A percentile compares a stretch with the other conserved stretches of the same genome.
Evolutionary conservation across 2,797 vertebrate species (phyloP).

Genomic region (Protonibea diacanthus): DNA sequence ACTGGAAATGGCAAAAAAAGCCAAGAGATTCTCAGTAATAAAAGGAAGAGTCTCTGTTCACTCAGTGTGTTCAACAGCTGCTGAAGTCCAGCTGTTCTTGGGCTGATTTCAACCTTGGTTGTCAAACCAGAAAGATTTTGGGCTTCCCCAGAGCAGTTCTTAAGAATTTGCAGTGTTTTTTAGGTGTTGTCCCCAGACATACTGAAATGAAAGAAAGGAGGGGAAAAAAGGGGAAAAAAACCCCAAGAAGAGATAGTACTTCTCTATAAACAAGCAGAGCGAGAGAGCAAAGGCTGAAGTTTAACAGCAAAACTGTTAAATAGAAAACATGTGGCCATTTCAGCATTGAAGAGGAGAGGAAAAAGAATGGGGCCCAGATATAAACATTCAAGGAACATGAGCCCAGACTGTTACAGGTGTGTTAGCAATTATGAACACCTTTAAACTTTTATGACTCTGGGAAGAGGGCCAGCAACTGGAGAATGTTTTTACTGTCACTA

Average conservation of each 20-base stretch:
- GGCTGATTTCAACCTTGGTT: conserved; percentile 51
- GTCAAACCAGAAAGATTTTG: conserved; percentile 49
- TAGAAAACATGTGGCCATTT: conserved; percentile 79
- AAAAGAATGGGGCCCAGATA: conserved; percentile 73
- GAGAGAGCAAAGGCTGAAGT: conserved; percentile 47
- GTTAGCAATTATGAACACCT: conserved; percentile 86
- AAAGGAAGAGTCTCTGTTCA: conserved; percentile 37
- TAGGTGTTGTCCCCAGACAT: conserved; percentile 40
- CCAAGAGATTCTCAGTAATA: conserved; percentile 57
- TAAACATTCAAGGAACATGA: conserved; percentile 82
- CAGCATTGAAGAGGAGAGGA: conserved; percentile 61
- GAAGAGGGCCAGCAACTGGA: conserved; percentile 77
- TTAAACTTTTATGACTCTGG: conserved; percentile 81
- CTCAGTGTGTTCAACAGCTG: conserved; percentile 57
- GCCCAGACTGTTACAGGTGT: conserved; percentile 84
- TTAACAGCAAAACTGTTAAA: conserved; percentile 74
- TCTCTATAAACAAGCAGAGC: conserved; percentile 60
- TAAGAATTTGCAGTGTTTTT: conserved; percentile 32
- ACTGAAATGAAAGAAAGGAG: conserved; percentile 15
- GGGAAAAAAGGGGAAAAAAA: background rate
- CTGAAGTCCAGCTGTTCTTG: conserved; percentile 54
- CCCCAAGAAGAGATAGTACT: conserved; percentile 36
- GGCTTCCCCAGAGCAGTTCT: conserved; percentile 49
- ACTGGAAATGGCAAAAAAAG: conserved; percentile 32
- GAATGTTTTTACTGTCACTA: conserved; percentile 79